Percentiles rank a stretch among this genome's conserved stretches.
These are phyloP conservation scores for Tetramorium alpestre DNA, from an alignment of 1,140 invertebrate genomes.

Conservation along the genomic window DNA sequence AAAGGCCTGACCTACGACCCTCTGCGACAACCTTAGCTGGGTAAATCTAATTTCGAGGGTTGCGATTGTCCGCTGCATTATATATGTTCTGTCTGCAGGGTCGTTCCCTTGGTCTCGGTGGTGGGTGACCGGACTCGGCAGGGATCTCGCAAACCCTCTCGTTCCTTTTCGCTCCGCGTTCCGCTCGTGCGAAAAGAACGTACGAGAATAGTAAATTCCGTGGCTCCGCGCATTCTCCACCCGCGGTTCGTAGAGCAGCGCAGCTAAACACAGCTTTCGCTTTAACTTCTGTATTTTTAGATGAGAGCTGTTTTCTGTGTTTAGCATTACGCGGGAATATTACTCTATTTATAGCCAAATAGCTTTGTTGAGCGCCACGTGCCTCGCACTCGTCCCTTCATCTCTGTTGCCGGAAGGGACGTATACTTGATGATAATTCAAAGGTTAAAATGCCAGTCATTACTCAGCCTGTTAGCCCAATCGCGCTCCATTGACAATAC, in stretches of 20 bases:
- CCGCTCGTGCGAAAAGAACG: constrained; percentile 19
- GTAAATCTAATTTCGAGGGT: constrained; percentile 78
- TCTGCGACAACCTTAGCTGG: constrained; percentile 64
- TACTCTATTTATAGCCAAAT: constrained; percentile 66
- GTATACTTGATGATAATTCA: constrained; percentile 55
- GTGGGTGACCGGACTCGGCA: constrained; percentile 1
- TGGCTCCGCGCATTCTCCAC: constrained; percentile 5
- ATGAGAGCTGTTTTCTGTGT: constrained; percentile 22
- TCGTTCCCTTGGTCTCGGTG: constrained; percentile 6
- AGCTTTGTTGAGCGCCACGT: constrained; percentile 64
- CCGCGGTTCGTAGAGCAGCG: background rate
- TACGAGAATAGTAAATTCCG: constrained; percentile 59
- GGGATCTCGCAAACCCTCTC: constrained; percentile 3
- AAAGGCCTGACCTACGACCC: constrained; percentile 62
- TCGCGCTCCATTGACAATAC: constrained; percentile 35
- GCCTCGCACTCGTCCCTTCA: constrained; percentile 40
- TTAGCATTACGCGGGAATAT: constrained; percentile 24
- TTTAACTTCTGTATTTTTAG: constrained; percentile 57
- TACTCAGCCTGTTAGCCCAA: constrained; percentile 53
- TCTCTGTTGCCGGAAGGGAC: constrained; percentile 1
- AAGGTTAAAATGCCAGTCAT: constrained; percentile 54
- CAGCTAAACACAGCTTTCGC: constrained; percentile 47
- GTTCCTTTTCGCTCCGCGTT: background rate
- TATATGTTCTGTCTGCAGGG: constrained; percentile 75
- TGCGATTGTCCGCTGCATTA: constrained; percentile 78